These are phyloP conservation scores for Xylota sylvarum DNA, from an alignment of 2,888 invertebrate genomes.

Conservation along the genomic window DNA sequence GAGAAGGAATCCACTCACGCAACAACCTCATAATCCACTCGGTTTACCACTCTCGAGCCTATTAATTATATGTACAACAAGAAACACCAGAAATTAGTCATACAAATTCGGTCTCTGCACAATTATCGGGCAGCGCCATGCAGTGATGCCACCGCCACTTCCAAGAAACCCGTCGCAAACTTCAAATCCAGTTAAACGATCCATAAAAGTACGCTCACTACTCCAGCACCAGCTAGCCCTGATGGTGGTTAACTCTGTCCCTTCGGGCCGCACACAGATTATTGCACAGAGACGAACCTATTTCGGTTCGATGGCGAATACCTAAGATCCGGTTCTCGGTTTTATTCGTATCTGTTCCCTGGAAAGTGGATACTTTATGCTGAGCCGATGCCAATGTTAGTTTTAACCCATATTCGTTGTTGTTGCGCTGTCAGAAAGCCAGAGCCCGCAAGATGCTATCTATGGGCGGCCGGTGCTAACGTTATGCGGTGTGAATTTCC, in stretches of 20 bases:
- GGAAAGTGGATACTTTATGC: slow-evolving; percentile 43
- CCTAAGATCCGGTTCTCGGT: slow-evolving; percentile 60
- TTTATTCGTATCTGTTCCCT: slow-evolving; percentile 50
- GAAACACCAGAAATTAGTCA: slow-evolving; percentile 66
- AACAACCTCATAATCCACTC: slow-evolving; percentile 55
- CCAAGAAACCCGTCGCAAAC: slow-evolving; percentile 47
- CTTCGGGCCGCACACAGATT: slow-evolving; percentile 37
- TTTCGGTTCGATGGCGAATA: slow-evolving; percentile 51
- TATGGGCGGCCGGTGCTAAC: slow-evolving; percentile 52
- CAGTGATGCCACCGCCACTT: slow-evolving; percentile 21
- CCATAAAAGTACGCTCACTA: slow-evolving; percentile 39
- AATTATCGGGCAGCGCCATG: slow-evolving; percentile 32
- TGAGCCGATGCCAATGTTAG: slow-evolving; percentile 18
- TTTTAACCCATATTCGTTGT: slow-evolving; percentile 69
- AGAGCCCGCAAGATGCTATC: slow-evolving; percentile 57
- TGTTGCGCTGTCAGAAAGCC: slow-evolving; percentile 20
- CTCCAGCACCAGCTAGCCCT: slow-evolving; percentile 12
- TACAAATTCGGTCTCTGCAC: slow-evolving; percentile 66
- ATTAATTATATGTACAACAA: slow-evolving; percentile 59
- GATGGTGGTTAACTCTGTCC: slow-evolving; percentile 35
- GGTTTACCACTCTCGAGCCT: slow-evolving; percentile 22
- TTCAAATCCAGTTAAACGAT: slow-evolving; percentile 25
- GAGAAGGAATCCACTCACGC: slow-evolving; percentile 12
- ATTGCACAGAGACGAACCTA: slow-evolving; percentile 43
- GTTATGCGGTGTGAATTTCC: slow-evolving; percentile 69